phyloP scores from a whole-genome alignment of 2,888 invertebrate genomes.

The Calliphora vomitoria region DNA sequence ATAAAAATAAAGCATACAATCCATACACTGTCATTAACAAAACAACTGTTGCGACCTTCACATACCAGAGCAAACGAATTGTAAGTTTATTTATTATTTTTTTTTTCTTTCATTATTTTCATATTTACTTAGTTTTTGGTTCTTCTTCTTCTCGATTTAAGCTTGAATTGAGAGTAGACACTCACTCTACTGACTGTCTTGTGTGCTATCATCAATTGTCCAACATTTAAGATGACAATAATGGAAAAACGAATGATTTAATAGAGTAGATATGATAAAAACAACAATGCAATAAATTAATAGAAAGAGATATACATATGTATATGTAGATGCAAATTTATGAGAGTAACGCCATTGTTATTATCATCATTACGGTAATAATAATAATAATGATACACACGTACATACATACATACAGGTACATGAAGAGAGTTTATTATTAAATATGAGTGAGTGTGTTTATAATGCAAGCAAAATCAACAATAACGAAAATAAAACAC shows the following conservation, averaged over 20 bases:
- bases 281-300: slow-evolving; percentile 24
- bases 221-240: slow-evolving; percentile 35
- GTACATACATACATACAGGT: background rate
- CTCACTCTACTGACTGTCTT: slow-evolving; percentile 54
- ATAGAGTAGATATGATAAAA: background rate
- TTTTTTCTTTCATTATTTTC: slow-evolving; percentile 35
- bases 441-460: background rate
- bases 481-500: slow-evolving; percentile 33
- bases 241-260: background rate
- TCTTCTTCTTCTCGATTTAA: slow-evolving; percentile 45
- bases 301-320: slow-evolving; percentile 6
- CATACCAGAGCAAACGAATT: slow-evolving; percentile 83
- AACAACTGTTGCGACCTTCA: slow-evolving; percentile 84
- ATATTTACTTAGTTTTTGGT: slow-evolving; percentile 2
- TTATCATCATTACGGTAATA: background rate
- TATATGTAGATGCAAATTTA: slow-evolving; percentile 63
- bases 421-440: slow-evolving; percentile 15
- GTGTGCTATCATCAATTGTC: slow-evolving; percentile 28
- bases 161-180: slow-evolving; percentile 61
- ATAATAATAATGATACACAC: background rate
- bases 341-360: slow-evolving; percentile 52
- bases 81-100: slow-evolving; percentile 59
- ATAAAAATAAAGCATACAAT: slow-evolving; percentile 52
- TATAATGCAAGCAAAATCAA: slow-evolving; percentile 7
- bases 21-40: slow-evolving; percentile 80